Evolutionary conservation across 2,888 invertebrate species (phyloP).

Genomic region (Callyntrura sp.): DNA sequence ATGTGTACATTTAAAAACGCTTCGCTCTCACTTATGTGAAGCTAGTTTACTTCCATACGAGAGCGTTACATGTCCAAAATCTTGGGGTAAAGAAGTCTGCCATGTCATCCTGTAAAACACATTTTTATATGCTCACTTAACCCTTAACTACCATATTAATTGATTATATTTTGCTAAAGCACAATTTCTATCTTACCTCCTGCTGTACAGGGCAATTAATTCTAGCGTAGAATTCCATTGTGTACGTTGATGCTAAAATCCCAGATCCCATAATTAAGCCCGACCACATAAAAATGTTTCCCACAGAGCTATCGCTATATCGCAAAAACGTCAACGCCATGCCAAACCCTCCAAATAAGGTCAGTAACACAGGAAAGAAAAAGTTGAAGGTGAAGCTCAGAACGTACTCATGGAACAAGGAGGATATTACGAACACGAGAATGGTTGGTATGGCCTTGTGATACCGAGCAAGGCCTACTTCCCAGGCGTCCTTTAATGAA

Average conservation of each 20-base stretch:
- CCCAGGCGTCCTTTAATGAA: conserved; percentile 82
- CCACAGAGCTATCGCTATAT: conserved; percentile 86
- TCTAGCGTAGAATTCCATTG: conserved; percentile 95
- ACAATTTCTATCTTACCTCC: conserved; percentile 84
- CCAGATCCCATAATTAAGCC: conserved; percentile 92
- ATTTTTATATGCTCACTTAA: too few relatives aligned
- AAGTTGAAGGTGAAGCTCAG: conserved; percentile 92
- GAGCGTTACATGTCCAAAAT: conserved; percentile 85
- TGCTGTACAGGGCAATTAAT: conserved; percentile 89
- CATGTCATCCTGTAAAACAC: conserved; percentile 85
- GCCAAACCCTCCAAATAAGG: conserved; percentile 91
- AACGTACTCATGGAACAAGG: conserved; percentile 95
- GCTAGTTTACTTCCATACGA: conserved; percentile 71
- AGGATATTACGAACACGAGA: conserved; percentile 91
- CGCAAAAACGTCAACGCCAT: conserved; percentile 86
- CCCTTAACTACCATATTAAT: too few relatives aligned
- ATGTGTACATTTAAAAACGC: too few relatives aligned
- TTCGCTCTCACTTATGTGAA: neutral
- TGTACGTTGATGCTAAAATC: conserved; percentile 91
- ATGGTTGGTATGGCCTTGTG: conserved; percentile 86
- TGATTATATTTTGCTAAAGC: conserved; percentile 22
- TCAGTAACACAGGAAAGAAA: conserved; percentile 94
- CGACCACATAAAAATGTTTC: conserved; percentile 95
- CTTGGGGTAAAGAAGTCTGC: conserved; percentile 87
- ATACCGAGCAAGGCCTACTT: conserved; percentile 78